These are phyloP conservation scores for Rhorus exstirpatorius DNA, from an alignment of 2,888 invertebrate species.

Conservation along the genomic window DNA sequence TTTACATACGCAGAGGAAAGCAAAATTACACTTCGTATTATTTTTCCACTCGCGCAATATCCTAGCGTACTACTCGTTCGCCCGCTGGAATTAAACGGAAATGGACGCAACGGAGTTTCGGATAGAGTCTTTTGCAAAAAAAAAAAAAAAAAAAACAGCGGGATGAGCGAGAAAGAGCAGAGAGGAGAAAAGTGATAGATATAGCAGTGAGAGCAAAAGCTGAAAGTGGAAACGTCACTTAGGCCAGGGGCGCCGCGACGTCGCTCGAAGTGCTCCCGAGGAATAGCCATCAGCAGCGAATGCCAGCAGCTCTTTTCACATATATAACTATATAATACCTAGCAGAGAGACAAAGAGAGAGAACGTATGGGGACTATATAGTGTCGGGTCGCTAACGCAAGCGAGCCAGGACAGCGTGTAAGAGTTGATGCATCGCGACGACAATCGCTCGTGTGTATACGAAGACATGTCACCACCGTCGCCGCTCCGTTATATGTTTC, in stretches of 20 bases:
- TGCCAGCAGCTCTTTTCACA: conserved; percentile 22
- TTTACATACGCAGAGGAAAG: no score
- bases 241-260: conserved; percentile 50
- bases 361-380: conserved; percentile 7
- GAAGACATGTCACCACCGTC: conserved; percentile 79
- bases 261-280: conserved; percentile 42
- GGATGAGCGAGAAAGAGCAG: background rate
- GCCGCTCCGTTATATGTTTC: conserved; percentile 49
- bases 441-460: conserved; percentile 69
- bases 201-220: conserved; percentile 30
- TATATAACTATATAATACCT: conserved; percentile 42
- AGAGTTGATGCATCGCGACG: conserved; percentile 82
- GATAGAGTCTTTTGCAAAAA: conserved; percentile 1
- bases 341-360: conserved; percentile 24
- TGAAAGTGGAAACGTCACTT: conserved; percentile 64
- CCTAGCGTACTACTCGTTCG: background rate
- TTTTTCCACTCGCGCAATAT: background rate
- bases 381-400: conserved; percentile 30
- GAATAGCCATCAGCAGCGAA: conserved; percentile 52
- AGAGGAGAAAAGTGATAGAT: conserved; percentile 12
- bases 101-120: conserved; percentile 17
- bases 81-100: conserved; percentile 9
- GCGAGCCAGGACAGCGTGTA: conserved; percentile 80
- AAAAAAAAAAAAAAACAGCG: conserved; percentile 3
- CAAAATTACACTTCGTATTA: no score